Conservation (phyloP, 2,888 invertebrate genomes). For the Sericinus montela region DNA sequence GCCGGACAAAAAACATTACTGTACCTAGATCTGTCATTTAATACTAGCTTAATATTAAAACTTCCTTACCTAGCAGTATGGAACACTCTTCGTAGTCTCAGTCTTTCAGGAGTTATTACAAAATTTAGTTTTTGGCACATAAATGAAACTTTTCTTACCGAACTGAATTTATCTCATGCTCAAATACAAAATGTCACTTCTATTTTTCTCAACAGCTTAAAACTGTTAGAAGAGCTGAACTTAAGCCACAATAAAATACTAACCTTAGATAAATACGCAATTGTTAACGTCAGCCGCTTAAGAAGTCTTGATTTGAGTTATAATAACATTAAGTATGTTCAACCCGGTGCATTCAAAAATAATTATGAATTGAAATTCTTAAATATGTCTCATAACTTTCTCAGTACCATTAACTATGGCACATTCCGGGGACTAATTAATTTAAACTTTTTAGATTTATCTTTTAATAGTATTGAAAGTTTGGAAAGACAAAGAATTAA, state of each 20-base stretch:
- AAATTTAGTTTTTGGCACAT: conserved; percentile 32
- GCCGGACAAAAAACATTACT: conserved; percentile 32
- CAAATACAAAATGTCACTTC: conserved; percentile 34
- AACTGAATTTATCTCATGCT: conserved; percentile 38
- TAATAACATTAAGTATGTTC: conserved; percentile 46
- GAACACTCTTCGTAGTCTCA: conserved; percentile 32
- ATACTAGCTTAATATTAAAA: conserved; percentile 36
- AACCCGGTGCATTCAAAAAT: conserved; percentile 51
- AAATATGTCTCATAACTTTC: conserved; percentile 52
- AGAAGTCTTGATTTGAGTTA: conserved; percentile 45
- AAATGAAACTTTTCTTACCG: conserved; percentile 26
- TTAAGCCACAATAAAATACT: conserved; percentile 42
- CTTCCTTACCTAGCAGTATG: conserved; percentile 27
- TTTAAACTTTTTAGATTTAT: conserved; percentile 46
- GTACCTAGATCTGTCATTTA: conserved; percentile 49
- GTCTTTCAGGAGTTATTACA: conserved; percentile 38
- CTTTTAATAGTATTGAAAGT: conserved; percentile 45
- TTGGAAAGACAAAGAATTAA: conserved; percentile 49
- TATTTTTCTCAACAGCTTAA: conserved; percentile 34
- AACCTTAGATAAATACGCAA: conserved; percentile 34
- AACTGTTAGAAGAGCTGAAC: conserved; percentile 31
- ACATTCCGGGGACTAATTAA: conserved; percentile 44
- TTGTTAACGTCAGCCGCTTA: conserved; percentile 36
- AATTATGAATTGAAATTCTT: conserved; percentile 36
- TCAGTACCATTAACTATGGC: conserved; percentile 44